Evolutionary conservation across 2,113 vertebrate species (phyloP), one percentile per base, ranked within the genome.

Genomic region (Oncorhynchus gorbuscha): DNA sequence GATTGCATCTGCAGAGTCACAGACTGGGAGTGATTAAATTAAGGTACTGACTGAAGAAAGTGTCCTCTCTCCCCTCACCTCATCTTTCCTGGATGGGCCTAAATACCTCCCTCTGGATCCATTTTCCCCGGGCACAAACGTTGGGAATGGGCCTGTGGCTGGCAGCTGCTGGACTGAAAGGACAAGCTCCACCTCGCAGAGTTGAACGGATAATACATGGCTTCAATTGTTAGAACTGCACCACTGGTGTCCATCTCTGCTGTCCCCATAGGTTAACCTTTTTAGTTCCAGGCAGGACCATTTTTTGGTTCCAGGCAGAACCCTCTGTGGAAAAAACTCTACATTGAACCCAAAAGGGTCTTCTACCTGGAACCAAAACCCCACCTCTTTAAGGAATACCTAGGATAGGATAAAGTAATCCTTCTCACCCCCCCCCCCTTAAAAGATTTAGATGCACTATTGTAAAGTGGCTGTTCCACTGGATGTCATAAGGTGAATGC

Each of bases 1-100:
- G 71, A 77, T 65, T 73, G 62, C 28, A 71, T 66, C 79, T 39
- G 71, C 71, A 74, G 75, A 49, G 22, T 77, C 67, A 74, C 70
- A 71, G 75, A 77, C 59, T 69, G 69, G 45, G 32, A 71, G 71
- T 81, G 72, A 74, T 81, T 77, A 45, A 71, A 74, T 77, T 81
- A 77, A 11, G 71, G 26, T 73, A 64, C 75, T 59, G 20, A 69
- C 66, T 18, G 13, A 12, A 20, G 13, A 5, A 69, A 58, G 58
- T 81, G 79, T 81, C 72, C 71, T 71, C 20, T 77, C 45, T 32
- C n/a, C 22, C 51, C 18, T 69, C 18, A 32, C 16, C 20, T 49
- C 20, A n/a, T 7, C 39, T 39, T 35, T 14, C 12, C 32, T 39
- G 16, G 2, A 5, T 69, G 8, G 16, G 32, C 45, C 62, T n/a